Percentiles rank a stretch among this genome's conserved stretches.
Evolutionary conservation across 53 echinoderm and acorn worm species (phyloP).

Genomic region (Zoroaster sp.): DNA sequence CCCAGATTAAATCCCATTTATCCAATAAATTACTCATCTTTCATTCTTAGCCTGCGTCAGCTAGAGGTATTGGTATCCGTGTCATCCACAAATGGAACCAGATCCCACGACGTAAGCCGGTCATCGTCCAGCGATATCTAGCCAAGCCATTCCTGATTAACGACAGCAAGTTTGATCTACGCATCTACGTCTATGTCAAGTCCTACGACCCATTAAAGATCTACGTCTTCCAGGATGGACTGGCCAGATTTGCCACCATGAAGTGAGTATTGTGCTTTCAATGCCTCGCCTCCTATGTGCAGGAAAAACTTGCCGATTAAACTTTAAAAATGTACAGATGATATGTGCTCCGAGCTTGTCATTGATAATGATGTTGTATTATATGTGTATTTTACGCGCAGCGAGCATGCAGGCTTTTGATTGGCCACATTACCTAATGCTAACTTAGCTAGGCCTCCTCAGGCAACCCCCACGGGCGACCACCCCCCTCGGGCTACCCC

Average conservation of each 20-base stretch:
- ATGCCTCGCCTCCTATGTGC: neutral
- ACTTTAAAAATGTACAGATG: too few relatives aligned
- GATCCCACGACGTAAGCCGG: conserved; percentile 87
- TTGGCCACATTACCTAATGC: too few relatives aligned
- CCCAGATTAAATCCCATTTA: too few relatives aligned
- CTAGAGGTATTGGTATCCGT: conserved; percentile 89
- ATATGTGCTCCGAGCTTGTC: too few relatives aligned
- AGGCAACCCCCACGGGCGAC: too few relatives aligned
- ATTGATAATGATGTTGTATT: too few relatives aligned
- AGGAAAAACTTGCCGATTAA: neutral
- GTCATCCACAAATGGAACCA: conserved; percentile 99
- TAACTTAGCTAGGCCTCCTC: too few relatives aligned
- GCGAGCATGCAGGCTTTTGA: too few relatives aligned
- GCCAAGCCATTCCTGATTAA: conserved; percentile 98
- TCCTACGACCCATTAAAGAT: conserved; percentile 89
- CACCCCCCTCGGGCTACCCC: too few relatives aligned
- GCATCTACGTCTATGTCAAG: conserved; percentile 94
- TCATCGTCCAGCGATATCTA: conserved; percentile 94
- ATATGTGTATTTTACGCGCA: too few relatives aligned
- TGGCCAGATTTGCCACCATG: conserved; percentile 98
- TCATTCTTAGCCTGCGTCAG: conserved; percentile 86
- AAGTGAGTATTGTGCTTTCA: conserved; percentile 72
- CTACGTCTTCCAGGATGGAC: conserved; percentile 89
- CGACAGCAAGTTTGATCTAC: conserved; percentile 99
- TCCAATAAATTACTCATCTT: neutral